Evolutionary conservation across 2,113 vertebrate genomes (phyloP).

Genomic region (Bothrops jararaca): DNA sequence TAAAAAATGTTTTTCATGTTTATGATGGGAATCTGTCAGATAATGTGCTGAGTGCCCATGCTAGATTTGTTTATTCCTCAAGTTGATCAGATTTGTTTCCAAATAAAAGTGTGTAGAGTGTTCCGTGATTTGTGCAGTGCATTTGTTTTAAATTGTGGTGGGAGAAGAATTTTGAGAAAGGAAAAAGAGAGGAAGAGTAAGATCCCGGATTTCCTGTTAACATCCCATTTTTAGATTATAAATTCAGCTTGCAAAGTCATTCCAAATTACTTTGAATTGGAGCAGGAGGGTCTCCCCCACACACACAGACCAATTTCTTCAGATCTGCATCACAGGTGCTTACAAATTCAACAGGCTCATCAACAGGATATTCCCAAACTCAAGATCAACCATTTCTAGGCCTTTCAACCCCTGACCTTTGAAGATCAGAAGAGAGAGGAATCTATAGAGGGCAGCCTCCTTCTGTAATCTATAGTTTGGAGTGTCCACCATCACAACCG

Average conservation of each 20-base stretch:
- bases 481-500: slow-evolving; percentile 65
- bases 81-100: background rate
- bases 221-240: background rate
- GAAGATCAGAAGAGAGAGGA: slow-evolving; percentile 83
- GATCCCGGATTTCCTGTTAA: background rate
- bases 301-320: background rate
- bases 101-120: background rate
- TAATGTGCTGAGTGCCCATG: background rate
- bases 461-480: slow-evolving; percentile 74
- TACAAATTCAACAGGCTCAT: slow-evolving; percentile 83
- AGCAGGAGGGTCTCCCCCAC: background rate
- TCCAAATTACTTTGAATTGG: background rate
- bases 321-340: slow-evolving; percentile 54
- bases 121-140: background rate
- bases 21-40: background rate
- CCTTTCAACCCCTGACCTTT: slow-evolving; percentile 85
- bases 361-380: slow-evolving; percentile 84
- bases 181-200: accelerated
- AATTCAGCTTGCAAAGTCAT: background rate
- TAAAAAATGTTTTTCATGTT: background rate
- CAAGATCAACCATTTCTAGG: slow-evolving; percentile 75
- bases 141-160: background rate
- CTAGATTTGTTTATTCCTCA: background rate
- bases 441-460: slow-evolving; percentile 53
- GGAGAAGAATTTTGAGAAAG: background rate